Conservation (phyloP, 2,888 invertebrate species). For the Loripinus fragilis region DNA sequence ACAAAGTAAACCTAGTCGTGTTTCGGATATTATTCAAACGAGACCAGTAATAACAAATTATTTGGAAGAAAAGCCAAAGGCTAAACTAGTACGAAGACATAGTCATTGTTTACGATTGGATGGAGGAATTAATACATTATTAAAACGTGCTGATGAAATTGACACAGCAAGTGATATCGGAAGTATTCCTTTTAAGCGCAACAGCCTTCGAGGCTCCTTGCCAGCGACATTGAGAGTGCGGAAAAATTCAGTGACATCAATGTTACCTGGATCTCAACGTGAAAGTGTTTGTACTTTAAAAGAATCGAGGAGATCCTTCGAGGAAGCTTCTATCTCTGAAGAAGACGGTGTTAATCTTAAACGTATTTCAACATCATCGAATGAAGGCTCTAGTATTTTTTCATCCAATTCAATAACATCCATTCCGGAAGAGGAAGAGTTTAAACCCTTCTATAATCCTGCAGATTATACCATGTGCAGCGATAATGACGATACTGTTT, state of each 20-base stretch:
- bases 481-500: slow-evolving; percentile 56
- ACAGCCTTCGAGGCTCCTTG: slow-evolving; percentile 59
- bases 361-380: slow-evolving; percentile 66
- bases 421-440: slow-evolving; percentile 62
- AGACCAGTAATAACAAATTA: slow-evolving; percentile 54
- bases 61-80: slow-evolving; percentile 52
- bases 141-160: slow-evolving; percentile 57
- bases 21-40: slow-evolving; percentile 81
- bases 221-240: slow-evolving; percentile 55
- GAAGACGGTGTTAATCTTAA: slow-evolving; percentile 62
- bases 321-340: slow-evolving; percentile 54
- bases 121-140: slow-evolving; percentile 60
- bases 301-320: slow-evolving; percentile 61
- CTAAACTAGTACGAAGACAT: slow-evolving; percentile 62
- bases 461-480: slow-evolving; percentile 55
- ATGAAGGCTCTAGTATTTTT: slow-evolving; percentile 64
- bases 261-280: slow-evolving; percentile 63
- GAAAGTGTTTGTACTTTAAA: slow-evolving; percentile 62
- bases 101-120: slow-evolving; percentile 66
- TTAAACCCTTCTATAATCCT: slow-evolving; percentile 39
- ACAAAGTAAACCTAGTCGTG: slow-evolving; percentile 70
- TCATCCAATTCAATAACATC: slow-evolving; percentile 68
- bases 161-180: slow-evolving; percentile 53
- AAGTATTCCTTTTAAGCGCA: slow-evolving; percentile 65
- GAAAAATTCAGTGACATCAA: slow-evolving; percentile 49